Evolutionary conservation across 2,888 invertebrate genomes (phyloP), one percentile per base, ranked within the genome.

Genomic region (Apotomis turbidana): DNA sequence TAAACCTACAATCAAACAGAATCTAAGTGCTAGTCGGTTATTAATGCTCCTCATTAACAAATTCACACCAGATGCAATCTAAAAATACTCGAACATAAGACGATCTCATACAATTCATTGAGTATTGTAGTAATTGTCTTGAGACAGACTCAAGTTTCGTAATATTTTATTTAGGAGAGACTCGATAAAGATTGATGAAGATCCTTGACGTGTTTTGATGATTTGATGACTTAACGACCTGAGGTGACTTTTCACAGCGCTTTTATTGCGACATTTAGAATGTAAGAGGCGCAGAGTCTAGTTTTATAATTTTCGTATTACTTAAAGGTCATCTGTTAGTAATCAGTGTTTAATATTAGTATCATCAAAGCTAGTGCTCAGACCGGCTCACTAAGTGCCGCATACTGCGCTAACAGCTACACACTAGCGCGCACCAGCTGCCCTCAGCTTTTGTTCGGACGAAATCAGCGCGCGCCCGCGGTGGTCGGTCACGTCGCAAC

Each of bases 241-340:
- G n/a, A 61, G 54, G 44, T 54, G 68, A 52, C 41, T 60, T 27
- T 64, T 54, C 12, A 46, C n/a, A 36, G 27, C 9, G 67, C 51
- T 57, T 41, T 55, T 57, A 61, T 67, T 71, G 66, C 61, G 55
- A 71, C 67, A 67, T 63, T 60, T 68, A 60, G 36, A 68, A 71
- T 71, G 67, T 41, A 55, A 62, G 57, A 71, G 58, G 57, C 51
- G 57, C 38, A 58, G 52, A 27, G 57, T 41, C 57, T 46, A 49
- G 51, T 68, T 71, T 27, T 27, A 57, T 57, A 55, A 68, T 57
- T 41, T 51, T 10, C 55, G 46, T 41, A 12, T 55, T 44, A 57
- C 49, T 55, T 13, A 3, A 71, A 71, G 71, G 67, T 71, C 61
- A 62, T 57, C 51, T 9, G 63, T 57, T 52, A n/a, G 9, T 46